Evolutionary conservation across 2,888 invertebrate species (phyloP).

Genomic region (Piscicola geometra): DNA sequence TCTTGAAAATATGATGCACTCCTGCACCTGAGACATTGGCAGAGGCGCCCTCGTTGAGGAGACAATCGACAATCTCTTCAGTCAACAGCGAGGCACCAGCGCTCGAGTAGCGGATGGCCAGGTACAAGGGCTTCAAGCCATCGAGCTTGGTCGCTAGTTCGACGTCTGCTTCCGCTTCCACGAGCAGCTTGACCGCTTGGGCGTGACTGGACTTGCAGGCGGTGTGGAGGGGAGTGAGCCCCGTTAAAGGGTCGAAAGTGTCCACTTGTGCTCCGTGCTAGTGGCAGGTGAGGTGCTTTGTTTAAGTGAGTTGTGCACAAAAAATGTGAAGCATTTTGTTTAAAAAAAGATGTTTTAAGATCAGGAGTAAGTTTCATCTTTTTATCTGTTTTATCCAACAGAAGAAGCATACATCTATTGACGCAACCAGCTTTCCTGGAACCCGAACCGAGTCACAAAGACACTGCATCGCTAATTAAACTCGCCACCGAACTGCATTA

Average conservation of each 20-base stretch:
- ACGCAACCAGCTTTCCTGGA: too few relatives aligned
- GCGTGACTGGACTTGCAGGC: too few relatives aligned
- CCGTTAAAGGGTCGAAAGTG: conserved; percentile 35
- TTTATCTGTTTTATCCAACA: too few relatives aligned
- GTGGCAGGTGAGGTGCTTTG: neutral
- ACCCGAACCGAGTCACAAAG: too few relatives aligned
- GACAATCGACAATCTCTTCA: conserved; percentile 37
- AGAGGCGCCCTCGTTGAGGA: conserved; percentile 38
- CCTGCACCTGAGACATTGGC: neutral
- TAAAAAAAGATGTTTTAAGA: too few relatives aligned
- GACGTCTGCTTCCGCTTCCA: conserved; percentile 41
- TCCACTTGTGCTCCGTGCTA: conserved; percentile 32
- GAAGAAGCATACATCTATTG: too few relatives aligned
- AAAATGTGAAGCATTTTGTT: too few relatives aligned
- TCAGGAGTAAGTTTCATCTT: too few relatives aligned
- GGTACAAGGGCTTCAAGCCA: conserved; percentile 42
- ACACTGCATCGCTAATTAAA: too few relatives aligned
- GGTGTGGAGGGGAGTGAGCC: conserved; percentile 45
- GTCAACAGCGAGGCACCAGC: conserved; percentile 17
- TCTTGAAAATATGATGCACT: too few relatives aligned
- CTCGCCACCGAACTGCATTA: too few relatives aligned
- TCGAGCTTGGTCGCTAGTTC: conserved; percentile 41
- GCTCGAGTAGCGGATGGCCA: conserved; percentile 42
- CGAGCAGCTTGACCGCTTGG: conserved; percentile 38
- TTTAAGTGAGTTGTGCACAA: too few relatives aligned